Conservation (phyloP, 2,113 vertebrate genomes). For the Seriola dumerili region DNA sequence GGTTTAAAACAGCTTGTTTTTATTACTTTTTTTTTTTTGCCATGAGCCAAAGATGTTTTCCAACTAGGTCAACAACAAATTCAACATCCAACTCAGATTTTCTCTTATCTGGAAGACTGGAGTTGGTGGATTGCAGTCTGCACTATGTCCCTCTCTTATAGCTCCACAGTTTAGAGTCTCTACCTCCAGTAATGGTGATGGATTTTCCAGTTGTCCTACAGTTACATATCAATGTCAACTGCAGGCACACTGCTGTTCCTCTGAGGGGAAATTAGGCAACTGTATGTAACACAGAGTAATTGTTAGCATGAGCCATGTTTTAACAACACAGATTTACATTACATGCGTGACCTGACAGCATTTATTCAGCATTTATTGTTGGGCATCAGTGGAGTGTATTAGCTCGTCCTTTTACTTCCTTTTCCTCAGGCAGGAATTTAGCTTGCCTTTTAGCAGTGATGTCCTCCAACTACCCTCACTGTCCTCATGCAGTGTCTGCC, state of each 20-base stretch:
- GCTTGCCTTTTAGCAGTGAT: constrained; percentile 7
- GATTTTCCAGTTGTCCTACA: constrained; percentile 69
- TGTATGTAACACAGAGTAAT: constrained; percentile 25
- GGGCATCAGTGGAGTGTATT: background rate
- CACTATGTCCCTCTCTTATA: background rate
- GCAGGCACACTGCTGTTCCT: constrained; percentile 32
- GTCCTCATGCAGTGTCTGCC: constrained; percentile 14
- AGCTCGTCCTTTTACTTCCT: constrained; percentile 5
- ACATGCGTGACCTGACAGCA: constrained; percentile 1
- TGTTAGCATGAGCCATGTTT: constrained; percentile 34
- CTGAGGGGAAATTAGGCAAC: constrained; percentile 48
- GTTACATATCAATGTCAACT: constrained; percentile 43
- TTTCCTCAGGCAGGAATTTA: constrained; percentile 4
- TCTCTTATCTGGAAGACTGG: constrained; percentile 20
- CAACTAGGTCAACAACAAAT: constrained; percentile 51
- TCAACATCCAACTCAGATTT: background rate
- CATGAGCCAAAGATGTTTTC: constrained; percentile 10
- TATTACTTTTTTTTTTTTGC: background rate
- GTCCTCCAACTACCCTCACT: constrained; percentile 49
- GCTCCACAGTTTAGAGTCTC: constrained; percentile 25
- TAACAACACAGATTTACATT: constrained; percentile 25
- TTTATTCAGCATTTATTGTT: constrained; percentile 28
- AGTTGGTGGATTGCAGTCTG: constrained; percentile 5
- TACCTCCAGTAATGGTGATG: constrained; percentile 36
- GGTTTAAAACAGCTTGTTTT: constrained; percentile 1